Base-by-base conservation (phyloP, 2,113 vertebrate species). In the Rhombomys opimus region DNA sequence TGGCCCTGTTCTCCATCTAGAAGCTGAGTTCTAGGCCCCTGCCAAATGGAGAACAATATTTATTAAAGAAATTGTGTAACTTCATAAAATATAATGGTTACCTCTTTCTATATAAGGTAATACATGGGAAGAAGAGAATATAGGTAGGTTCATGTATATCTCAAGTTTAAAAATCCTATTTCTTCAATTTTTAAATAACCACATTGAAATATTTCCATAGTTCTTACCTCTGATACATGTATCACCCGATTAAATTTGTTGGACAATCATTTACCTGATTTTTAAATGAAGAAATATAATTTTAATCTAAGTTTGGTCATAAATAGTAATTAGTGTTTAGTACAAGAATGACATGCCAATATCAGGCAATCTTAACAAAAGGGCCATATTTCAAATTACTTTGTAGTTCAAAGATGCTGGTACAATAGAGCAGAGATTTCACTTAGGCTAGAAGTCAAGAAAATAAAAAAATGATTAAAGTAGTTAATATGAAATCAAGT, bases 61-160 rank as follows among this genome's bases (percentile, higher is more conserved):
- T 67, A 95, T 97, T 92, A 96, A 97, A 38, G 38, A 95, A 76
- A 95, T 95, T 95, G 75, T 96, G 13, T 12, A 94, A 46, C 15
- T 97, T 98, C 61, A 95, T 98, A 95, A 97, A 96, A 97, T n/a
- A 80, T 95, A 4, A 96, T 67, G 89, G 89, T 73, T 87, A 46
- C 93, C 23, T 94, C 13, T 90, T 68, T n/a, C 70, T 94, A 35
- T 96, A 46, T 46, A 46, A 46, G 90, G 68, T 92, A 90, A 92
- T 92, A 46, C 25, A 50, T 18, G 41, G 61, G 81, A 52, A 22
- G 14, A 2, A 94, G 46, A 95, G 50, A 12, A 57, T 94, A 52
- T 88, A 91, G 96, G 89, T 8, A 89, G 50, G 18, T 59, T 96
- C 20, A 96, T 76, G 22, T 5, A 90, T 70, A 46, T n/a, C 54